A percentile compares a stretch with the other conserved stretches of the same genome.
phyloP scores from a whole-genome alignment of 2,888 invertebrate species.

The Acrobasis suavella region DNA sequence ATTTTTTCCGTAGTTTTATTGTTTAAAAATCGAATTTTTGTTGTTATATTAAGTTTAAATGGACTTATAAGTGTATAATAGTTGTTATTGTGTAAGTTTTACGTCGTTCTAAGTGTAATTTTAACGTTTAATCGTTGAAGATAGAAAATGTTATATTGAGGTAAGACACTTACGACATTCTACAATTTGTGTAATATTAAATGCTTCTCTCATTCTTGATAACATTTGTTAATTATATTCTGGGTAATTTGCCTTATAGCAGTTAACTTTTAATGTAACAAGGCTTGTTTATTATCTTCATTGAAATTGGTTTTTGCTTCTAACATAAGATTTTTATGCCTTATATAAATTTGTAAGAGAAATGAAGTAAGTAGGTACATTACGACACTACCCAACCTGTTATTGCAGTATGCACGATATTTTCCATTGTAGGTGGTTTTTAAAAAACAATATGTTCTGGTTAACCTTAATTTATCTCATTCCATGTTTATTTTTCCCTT shows the following conservation, averaged over 20 bases:
- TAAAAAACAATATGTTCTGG: neutral
- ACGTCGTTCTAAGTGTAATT: constrained; percentile 42
- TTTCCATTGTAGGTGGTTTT: neutral
- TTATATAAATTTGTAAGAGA: neutral
- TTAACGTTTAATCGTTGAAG: constrained; percentile 35
- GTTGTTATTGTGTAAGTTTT: constrained; percentile 55
- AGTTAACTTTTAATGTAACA: neutral
- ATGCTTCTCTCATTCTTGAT: constrained; percentile 41
- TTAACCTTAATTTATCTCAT: neutral
- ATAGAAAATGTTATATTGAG: constrained; percentile 53
- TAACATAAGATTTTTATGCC: neutral
- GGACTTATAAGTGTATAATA: constrained; percentile 46
- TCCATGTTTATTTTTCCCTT: neutral
- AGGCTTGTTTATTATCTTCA: neutral
- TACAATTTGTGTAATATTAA: constrained; percentile 34
- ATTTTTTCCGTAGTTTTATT: constrained; percentile 47
- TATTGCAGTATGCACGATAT: neutral
- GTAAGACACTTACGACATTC: constrained; percentile 41
- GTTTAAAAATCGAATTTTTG: constrained; percentile 45
- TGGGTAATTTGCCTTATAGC: constrained; percentile 21
- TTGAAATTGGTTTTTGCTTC: neutral
- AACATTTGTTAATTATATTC: constrained; percentile 40
- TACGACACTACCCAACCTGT: constrained; percentile 6
- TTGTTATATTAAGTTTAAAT: constrained; percentile 51
- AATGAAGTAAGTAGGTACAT: neutral